A percentile compares a stretch with the other conserved stretches of the same genome.
These are phyloP conservation scores for Thaleichthys pacificus DNA, from an alignment of 2,797 vertebrate genomes.

Conservation along the genomic window DNA sequence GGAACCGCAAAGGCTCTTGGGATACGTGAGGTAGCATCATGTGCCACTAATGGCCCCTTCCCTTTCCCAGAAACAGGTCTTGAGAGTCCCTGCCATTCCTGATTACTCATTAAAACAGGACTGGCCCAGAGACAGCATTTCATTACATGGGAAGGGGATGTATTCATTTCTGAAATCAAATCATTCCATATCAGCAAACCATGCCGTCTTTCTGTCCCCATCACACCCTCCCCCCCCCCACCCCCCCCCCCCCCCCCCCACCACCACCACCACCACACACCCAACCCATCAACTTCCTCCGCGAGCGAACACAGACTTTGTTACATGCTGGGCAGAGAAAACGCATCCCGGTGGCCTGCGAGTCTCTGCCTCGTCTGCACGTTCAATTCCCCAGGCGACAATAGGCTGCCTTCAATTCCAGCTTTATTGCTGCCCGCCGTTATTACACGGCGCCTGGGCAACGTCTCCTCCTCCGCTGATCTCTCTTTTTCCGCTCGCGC, in stretches of 20 bases:
- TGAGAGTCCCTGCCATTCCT: neutral
- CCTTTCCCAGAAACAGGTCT: neutral
- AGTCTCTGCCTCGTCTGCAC: constrained; percentile 31
- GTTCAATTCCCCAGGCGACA: constrained; percentile 58
- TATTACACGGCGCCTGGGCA: constrained; percentile 54
- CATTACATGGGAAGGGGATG: constrained; percentile 17
- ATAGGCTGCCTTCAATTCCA: constrained; percentile 62
- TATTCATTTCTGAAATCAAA: constrained; percentile 31
- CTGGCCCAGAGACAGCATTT: constrained; percentile 8
- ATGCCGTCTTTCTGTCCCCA: no score
- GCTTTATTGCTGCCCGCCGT: constrained; percentile 69
- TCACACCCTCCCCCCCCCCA: constrained; percentile 9
- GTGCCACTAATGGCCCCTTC: constrained; percentile 7
- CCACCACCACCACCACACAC: neutral
- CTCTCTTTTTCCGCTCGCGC: constrained; percentile 3
- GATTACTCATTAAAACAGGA: neutral
- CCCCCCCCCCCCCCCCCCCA: constrained; percentile 10
- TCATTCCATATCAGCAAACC: neutral
- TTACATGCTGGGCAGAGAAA: constrained; percentile 35
- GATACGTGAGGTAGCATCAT: neutral
- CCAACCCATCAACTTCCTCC: neutral
- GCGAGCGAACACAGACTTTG: constrained; percentile 13
- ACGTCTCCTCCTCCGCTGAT: constrained; percentile 50
- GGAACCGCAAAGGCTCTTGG: neutral
- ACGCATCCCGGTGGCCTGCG: constrained; percentile 27